Conservation (phyloP, 2,113 vertebrate genomes). For the Myotis brandtii region DNA sequence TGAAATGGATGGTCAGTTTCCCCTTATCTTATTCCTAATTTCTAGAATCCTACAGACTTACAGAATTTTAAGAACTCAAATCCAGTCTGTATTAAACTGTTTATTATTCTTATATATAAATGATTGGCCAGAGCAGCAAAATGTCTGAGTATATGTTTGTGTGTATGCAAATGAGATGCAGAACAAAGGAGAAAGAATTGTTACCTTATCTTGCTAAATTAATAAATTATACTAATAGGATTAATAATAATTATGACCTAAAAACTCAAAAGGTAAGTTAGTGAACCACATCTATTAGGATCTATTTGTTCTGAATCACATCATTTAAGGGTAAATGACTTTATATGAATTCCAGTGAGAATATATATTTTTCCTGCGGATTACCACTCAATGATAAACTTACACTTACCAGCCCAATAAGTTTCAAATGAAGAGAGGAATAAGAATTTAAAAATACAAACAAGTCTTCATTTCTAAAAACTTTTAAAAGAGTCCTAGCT, state of each 20-base stretch:
- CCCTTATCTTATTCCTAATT: not conserved
- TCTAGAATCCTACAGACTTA: not conserved
- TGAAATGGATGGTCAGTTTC: not conserved
- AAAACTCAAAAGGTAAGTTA: conserved; percentile 22
- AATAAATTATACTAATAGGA: conserved; percentile 35
- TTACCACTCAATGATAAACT: not conserved
- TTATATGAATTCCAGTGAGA: conserved; percentile 15
- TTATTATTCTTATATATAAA: conserved; percentile 52
- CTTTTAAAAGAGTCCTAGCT: not conserved
- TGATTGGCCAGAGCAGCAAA: conserved; percentile 20
- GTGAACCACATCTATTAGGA: not conserved
- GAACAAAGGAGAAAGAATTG: not conserved
- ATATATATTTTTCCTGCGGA: not conserved
- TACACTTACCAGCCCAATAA: not conserved
- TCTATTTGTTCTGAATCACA: conserved; percentile 19
- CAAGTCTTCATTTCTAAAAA: conserved; percentile 17
- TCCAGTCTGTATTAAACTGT: conserved; percentile 15
- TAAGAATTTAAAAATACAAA: conserved; percentile 52
- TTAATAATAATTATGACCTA: not conserved
- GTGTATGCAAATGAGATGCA: not conserved
- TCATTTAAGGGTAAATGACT: not conserved
- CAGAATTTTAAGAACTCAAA: conserved; percentile 13
- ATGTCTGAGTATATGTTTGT: not conserved
- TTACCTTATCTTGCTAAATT: not conserved
- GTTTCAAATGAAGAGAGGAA: conserved; percentile 2